Percentiles rank a stretch among this genome's conserved stretches.
phyloP scores from a whole-genome alignment of 1,140 invertebrate species.

The Drosophila lini region DNA sequence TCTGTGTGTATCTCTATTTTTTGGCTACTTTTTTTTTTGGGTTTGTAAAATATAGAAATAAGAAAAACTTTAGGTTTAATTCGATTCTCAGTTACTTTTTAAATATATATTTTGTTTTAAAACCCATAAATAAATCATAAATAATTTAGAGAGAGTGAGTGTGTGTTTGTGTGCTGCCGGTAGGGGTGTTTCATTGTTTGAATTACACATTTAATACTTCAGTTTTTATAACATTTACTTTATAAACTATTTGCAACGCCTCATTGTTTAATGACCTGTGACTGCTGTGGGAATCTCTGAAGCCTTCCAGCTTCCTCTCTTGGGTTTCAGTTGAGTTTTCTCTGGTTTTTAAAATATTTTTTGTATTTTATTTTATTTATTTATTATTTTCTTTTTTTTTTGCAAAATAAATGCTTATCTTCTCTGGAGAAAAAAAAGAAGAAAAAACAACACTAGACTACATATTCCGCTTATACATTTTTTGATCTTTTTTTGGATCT shows the following conservation, averaged over 20 bases:
- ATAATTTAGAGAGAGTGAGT: slow-evolving; percentile 6
- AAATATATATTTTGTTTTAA: no score
- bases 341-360: not conserved
- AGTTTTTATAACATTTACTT: slow-evolving; percentile 30
- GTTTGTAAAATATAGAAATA: slow-evolving; percentile 41
- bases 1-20: slow-evolving; percentile 15
- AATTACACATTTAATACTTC: slow-evolving; percentile 55
- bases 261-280: slow-evolving; percentile 21
- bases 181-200: slow-evolving; percentile 77
- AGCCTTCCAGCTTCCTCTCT: not conserved
- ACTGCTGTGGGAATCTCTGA: slow-evolving; percentile 8
- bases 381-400: slow-evolving; percentile 13
- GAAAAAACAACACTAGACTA: slow-evolving; percentile 1
- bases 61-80: slow-evolving; percentile 22
- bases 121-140: slow-evolving; percentile 4
- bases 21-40: slow-evolving; percentile 57
- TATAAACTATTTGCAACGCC: slow-evolving; percentile 37
- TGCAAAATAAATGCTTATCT: slow-evolving; percentile 65
- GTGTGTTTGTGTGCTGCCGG: slow-evolving; percentile 48
- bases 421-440: slow-evolving; percentile 23
- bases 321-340: not conserved
- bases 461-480: slow-evolving; percentile 5
- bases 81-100: slow-evolving; percentile 9
- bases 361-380: slow-evolving; percentile 5
- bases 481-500: slow-evolving; percentile 4